Percentiles rank a stretch among this genome's conserved stretches.
phyloP scores from a whole-genome alignment of 2,797 vertebrate species.

The Siniperca obscura region DNA sequence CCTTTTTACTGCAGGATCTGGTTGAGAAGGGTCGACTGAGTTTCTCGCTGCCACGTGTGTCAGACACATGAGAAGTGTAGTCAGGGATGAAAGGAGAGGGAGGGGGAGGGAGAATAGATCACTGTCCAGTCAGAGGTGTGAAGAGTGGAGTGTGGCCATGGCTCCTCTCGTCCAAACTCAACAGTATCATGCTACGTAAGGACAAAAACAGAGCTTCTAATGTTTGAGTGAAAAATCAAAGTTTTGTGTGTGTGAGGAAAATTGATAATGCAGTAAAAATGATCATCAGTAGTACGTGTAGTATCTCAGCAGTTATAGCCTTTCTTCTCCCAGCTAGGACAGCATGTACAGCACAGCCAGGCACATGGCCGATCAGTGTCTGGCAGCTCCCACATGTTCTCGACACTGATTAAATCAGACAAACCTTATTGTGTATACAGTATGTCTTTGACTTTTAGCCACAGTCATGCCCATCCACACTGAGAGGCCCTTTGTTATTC shows the following conservation, averaged over 20 bases:
- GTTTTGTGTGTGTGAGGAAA: not conserved
- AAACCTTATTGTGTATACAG: slow-evolving; percentile 56
- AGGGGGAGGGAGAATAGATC: slow-evolving; percentile 21
- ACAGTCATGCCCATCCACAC: slow-evolving; percentile 59
- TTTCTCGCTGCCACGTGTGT: slow-evolving; percentile 58
- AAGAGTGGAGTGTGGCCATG: slow-evolving; percentile 32
- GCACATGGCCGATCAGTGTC: slow-evolving; percentile 46
- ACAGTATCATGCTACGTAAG: slow-evolving; percentile 10
- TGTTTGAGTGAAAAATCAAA: slow-evolving; percentile 17
- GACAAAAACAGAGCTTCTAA: slow-evolving; percentile 19
- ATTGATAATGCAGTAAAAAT: not conserved
- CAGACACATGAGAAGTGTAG: slow-evolving; percentile 68
- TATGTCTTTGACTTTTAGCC: slow-evolving; percentile 62
- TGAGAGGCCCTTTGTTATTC: slow-evolving; percentile 70
- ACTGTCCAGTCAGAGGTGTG: slow-evolving; percentile 56
- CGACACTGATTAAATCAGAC: slow-evolving; percentile 61
- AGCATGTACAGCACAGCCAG: slow-evolving; percentile 32
- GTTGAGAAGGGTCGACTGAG: slow-evolving; percentile 24
- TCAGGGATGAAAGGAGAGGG: slow-evolving; percentile 36
- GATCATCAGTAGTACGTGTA: slow-evolving; percentile 24
- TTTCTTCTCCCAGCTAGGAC: slow-evolving; percentile 47
- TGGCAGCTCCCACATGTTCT: slow-evolving; percentile 56
- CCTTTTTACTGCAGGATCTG: slow-evolving; percentile 34
- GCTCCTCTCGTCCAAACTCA: slow-evolving; percentile 33
- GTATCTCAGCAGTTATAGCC: slow-evolving; percentile 14